Percentiles rank a stretch among this genome's conserved stretches.
Conservation (phyloP, 2,797 vertebrate species). For the Neosilurus mollespiculum region DNA sequence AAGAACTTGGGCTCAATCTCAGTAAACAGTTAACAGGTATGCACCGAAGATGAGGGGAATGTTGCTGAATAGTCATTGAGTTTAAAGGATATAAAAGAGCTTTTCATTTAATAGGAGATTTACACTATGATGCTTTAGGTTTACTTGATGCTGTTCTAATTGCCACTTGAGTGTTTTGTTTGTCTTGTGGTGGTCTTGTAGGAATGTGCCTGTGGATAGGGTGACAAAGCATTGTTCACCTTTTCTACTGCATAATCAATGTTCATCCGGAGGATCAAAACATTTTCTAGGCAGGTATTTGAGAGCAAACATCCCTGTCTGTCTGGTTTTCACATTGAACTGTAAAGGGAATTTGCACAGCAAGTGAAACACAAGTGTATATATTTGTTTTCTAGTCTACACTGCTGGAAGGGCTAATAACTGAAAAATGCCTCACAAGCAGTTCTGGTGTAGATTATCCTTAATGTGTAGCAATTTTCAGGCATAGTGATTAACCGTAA, state of each 20-base stretch:
- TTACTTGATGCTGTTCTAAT: neutral
- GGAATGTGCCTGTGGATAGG: neutral
- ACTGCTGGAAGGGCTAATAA: too few species aligned
- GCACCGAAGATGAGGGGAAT: too few species aligned
- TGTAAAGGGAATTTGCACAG: neutral
- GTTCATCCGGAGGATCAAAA: neutral
- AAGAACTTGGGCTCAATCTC: too few species aligned
- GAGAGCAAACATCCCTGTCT: neutral
- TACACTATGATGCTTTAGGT: neutral
- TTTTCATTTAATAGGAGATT: constrained; percentile 17
- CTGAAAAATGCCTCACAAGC: too few species aligned
- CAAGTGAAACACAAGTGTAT: too few species aligned
- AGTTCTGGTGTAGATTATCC: too few species aligned
- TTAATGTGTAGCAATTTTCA: neutral
- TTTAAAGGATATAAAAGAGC: too few species aligned
- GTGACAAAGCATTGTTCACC: neutral
- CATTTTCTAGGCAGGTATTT: neutral
- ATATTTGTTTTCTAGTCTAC: too few species aligned
- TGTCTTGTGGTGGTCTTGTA: neutral
- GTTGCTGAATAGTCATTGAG: too few species aligned
- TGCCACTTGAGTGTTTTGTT: neutral
- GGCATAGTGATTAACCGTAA: neutral
- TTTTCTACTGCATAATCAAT: neutral
- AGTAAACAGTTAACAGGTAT: too few species aligned
- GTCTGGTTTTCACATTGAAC: neutral